Base-by-base conservation (phyloP, 2,888 invertebrate genomes). In the Andrena flavipes region DNA sequence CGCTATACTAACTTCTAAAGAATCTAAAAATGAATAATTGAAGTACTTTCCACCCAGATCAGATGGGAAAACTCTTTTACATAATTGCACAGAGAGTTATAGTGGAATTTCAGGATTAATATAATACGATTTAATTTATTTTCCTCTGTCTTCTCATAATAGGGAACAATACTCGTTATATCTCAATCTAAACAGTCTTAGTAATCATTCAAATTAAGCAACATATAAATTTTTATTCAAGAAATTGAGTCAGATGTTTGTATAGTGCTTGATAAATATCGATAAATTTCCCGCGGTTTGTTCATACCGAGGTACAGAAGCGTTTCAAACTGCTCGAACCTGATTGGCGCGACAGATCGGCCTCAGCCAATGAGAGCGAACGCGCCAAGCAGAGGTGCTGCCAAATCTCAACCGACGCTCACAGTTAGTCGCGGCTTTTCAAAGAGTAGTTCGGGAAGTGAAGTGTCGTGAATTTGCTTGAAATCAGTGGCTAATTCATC, bases 1-100 rank as follows among this genome's bases (percentile, higher is more conserved):
- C 0, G 71, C 78, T 56, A 26, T 51, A 33, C 76, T 86, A 10
- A 65, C n/a, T 2, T 70, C 64, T 51, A 67, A 76, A 26, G 13
- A 2, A 63, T 75, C 72, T 71, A 48, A 29, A 49, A 29, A 72
- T 13, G 7, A 73, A 54, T 30, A 4, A 6, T 7, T 60, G 7
- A 35, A 5, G n/a, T 13, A 33, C 35, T 54, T 35, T 26, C 20
- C 4, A 16, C n/a, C 10, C 20, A 6, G 2, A 7, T 30, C 4
- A 54, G 5, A 13, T 26, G 42, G 42, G 42, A 16, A 42, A 42
- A 42, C 16, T 42, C 16, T 13, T 23, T 56, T 23, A 10, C 10
- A 13, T 56, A 23, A n/a, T 56, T 23, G 56, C 56, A 26, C 10
- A 0, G 10, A 56, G n/a, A 56, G 0, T 23, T 56, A 4, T 23